These are phyloP conservation scores for Sebastes kiyomatsui DNA, from an alignment of 2,797 vertebrate species.

Conservation along the genomic window DNA sequence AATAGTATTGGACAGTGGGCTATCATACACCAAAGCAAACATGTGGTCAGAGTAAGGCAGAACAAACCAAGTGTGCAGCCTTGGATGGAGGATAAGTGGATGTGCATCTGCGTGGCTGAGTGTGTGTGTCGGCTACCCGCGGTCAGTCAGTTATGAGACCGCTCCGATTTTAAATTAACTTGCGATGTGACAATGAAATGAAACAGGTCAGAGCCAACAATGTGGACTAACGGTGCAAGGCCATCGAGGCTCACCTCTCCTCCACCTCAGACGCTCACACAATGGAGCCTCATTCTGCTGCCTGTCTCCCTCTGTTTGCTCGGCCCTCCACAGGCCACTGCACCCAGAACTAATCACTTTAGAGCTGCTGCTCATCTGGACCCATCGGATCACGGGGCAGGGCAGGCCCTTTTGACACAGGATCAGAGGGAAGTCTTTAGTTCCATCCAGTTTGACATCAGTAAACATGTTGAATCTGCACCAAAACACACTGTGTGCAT, in stretches of 20 bases:
- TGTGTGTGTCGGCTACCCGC: neutral
- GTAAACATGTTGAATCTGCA: neutral
- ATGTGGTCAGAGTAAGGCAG: neutral
- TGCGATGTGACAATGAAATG: neutral
- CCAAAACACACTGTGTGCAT: neutral
- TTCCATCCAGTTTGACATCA: neutral
- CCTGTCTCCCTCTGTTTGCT: constrained; percentile 38
- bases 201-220: constrained; percentile 1
- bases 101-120: neutral
- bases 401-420: neutral
- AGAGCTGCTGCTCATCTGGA: constrained; percentile 42
- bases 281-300: constrained; percentile 31
- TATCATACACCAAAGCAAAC: neutral
- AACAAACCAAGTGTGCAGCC: neutral
- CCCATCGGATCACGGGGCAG: constrained; percentile 13
- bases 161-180: constrained; percentile 10
- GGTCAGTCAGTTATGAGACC: neutral
- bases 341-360: constrained; percentile 44
- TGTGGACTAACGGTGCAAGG: constrained; percentile 3
- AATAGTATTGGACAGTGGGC: neutral
- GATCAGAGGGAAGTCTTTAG: constrained; percentile 13
- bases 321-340: constrained; percentile 25
- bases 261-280: neutral
- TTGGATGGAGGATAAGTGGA: neutral
- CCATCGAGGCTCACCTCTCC: constrained; percentile 2